Evolutionary conservation across 2,113 vertebrate species (phyloP), one percentile per base, ranked within the genome.

Genomic region (Origma solitaria): DNA sequence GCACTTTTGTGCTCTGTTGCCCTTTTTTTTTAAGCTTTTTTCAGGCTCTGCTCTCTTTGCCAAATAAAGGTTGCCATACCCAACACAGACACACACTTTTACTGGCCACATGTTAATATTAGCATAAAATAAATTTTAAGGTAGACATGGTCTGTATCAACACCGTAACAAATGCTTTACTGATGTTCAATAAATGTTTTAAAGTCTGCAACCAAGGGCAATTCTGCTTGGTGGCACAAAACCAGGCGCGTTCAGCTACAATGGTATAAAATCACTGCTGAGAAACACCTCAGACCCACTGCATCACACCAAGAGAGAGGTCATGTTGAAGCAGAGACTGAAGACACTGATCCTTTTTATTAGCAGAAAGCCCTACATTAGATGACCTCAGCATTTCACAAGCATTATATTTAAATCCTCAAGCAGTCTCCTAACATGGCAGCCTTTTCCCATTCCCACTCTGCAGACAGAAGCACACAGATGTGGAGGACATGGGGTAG

Each of bases 31-130:
- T 33, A 15, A 38, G 21, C 1, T 1, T 7, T 12, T 14, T 19
- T 23, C 44, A 65, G 77, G 64, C 53, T 71, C 57, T 58, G 69
- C 45, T 86, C 50, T n/a, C 85, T 79, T 64, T 60, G 53, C 51
- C 88, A 94, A 87, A 85, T 30, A 70, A 79, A 84, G 57, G 60
- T 3, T 86, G 69, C 58, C 75, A 82, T 82, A 77, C 44, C 54
- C 78, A 79, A 61, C 82, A 77, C 9, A 79, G 25, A 71, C 58
- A 86, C 68, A 70, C 11, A 31, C 42, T 62, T 81, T 15, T n/a
- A 86, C 80, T 38, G 70, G 83, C 72, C 42, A 45, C 45, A 77
- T 4, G 33, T 23, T 61, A 80, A 58, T 45, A n/a, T 24, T 15
- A 62, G 13, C 42, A 62, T 42, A 57, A 86, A 83, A 77, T 33